Evolutionary conservation across 2,888 invertebrate genomes (phyloP).

Genomic region (Mesoligia furuncula): DNA sequence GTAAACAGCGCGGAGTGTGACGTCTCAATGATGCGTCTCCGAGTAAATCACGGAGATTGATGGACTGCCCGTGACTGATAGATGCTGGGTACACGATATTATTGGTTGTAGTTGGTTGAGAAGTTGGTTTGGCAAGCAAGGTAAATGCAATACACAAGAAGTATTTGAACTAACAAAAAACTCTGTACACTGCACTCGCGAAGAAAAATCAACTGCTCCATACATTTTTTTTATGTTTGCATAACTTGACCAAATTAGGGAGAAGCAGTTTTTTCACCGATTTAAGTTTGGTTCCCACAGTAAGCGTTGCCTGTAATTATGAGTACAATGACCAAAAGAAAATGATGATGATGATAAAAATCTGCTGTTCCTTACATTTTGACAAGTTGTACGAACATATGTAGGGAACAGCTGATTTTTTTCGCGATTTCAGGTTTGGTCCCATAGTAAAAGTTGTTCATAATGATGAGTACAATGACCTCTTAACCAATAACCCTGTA

Average conservation of each 20-base stretch:
- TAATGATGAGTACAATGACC: too few relatives aligned
- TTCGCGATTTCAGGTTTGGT: too few relatives aligned
- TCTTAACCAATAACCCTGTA: too few relatives aligned
- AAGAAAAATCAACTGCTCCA: neutral
- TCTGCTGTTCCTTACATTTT: too few relatives aligned
- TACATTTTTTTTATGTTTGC: neutral
- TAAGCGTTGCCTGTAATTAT: too few relatives aligned
- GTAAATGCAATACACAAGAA: neutral
- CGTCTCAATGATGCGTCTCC: slow-evolving; percentile 67
- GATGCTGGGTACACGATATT: slow-evolving; percentile 31
- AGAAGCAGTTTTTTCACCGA: neutral
- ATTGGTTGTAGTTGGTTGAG: slow-evolving; percentile 23
- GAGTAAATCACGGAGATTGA: slow-evolving; percentile 68
- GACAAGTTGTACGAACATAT: too few relatives aligned
- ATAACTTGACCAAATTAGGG: neutral
- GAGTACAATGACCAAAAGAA: too few relatives aligned
- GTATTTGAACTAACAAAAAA: neutral
- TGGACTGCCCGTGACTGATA: slow-evolving; percentile 58
- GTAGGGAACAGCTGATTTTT: too few relatives aligned
- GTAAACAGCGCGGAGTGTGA: slow-evolving; percentile 62
- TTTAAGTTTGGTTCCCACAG: neutral
- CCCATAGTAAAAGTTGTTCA: too few relatives aligned
- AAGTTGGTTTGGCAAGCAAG: neutral
- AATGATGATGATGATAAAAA: too few relatives aligned
- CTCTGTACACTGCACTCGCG: too few relatives aligned